phyloP scores from a whole-genome alignment of 2,888 invertebrate genomes.

The Melipona beecheii region DNA sequence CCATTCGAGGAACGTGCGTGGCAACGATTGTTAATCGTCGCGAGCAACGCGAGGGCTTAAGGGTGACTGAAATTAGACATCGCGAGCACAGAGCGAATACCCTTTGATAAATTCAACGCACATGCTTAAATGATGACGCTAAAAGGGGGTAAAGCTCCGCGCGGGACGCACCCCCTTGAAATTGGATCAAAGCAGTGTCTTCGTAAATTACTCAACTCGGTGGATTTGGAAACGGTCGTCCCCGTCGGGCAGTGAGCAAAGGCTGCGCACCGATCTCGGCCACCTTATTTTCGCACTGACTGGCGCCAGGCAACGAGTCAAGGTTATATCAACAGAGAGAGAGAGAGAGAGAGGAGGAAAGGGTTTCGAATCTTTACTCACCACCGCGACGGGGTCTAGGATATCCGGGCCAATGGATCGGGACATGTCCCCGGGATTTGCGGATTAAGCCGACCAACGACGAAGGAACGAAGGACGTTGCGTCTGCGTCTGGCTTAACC shows the following conservation, averaged over 20 bases:
- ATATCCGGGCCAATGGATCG: conserved; percentile 68
- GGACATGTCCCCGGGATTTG: conserved; percentile 69
- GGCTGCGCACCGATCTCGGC: conserved; percentile 21
- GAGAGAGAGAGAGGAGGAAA: conserved; percentile 10
- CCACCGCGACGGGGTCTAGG: conserved; percentile 37
- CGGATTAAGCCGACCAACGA: conserved; percentile 66
- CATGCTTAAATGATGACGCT: conserved; percentile 54
- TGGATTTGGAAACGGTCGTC: conserved; percentile 53
- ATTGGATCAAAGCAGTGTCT: conserved; percentile 59
- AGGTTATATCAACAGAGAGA: conserved; percentile 32
- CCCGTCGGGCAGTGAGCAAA: conserved; percentile 19
- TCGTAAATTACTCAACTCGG: conserved; percentile 54
- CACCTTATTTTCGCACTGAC: conserved; percentile 49
- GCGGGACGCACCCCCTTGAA: conserved; percentile 44
- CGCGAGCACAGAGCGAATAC: background rate
- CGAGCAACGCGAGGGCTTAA: conserved; percentile 21
- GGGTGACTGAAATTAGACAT: conserved; percentile 56
- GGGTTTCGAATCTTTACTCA: conserved; percentile 44
- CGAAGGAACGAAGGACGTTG: conserved; percentile 56
- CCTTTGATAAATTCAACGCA: conserved; percentile 59
- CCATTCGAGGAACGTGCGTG: conserved; percentile 28
- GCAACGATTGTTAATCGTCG: conserved; percentile 37
- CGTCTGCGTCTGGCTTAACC: conserved; percentile 70
- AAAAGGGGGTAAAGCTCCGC: conserved; percentile 57
- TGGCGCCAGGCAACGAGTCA: conserved; percentile 49